phyloP scores from a whole-genome alignment of 2,113 vertebrate genomes.

The Mirza zaza region DNA sequence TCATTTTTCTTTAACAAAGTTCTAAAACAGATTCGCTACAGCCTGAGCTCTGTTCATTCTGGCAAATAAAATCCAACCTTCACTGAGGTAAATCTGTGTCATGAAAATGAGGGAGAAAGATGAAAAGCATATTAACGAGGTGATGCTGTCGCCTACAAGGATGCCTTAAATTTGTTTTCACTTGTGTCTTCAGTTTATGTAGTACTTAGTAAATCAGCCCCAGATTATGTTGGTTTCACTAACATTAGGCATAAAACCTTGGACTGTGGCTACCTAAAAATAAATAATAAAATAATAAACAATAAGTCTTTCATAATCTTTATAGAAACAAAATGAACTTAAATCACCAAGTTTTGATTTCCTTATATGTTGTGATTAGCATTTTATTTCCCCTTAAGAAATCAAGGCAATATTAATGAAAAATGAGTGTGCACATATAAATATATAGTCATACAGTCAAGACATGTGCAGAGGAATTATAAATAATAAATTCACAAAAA shows the following conservation, averaged over 20 bases:
- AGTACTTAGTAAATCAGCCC: neutral
- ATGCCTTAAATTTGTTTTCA: neutral
- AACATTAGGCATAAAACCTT: neutral
- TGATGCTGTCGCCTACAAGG: neutral
- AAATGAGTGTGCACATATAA: neutral
- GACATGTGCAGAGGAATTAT: neutral
- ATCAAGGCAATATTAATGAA: neutral
- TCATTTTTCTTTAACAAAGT: neutral
- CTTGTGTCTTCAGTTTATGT: neutral
- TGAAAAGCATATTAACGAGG: neutral
- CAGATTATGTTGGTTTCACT: neutral
- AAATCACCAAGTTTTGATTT: neutral
- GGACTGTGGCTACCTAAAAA: neutral
- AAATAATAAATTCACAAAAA: slow-evolving; percentile 8
- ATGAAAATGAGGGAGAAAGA: neutral
- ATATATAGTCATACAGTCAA: neutral
- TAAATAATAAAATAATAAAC: neutral
- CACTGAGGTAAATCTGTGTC: neutral
- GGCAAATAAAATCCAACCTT: neutral
- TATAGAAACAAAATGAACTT: neutral
- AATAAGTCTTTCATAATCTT: neutral
- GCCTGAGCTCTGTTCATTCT: neutral
- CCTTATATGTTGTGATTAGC: neutral
- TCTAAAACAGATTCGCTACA: neutral
- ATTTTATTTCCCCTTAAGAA: neutral